Evolutionary conservation across 1,140 invertebrate species (phyloP), one percentile per base, ranked within the genome.

Genomic region (Carcinoscorpius rotundicauda): DNA sequence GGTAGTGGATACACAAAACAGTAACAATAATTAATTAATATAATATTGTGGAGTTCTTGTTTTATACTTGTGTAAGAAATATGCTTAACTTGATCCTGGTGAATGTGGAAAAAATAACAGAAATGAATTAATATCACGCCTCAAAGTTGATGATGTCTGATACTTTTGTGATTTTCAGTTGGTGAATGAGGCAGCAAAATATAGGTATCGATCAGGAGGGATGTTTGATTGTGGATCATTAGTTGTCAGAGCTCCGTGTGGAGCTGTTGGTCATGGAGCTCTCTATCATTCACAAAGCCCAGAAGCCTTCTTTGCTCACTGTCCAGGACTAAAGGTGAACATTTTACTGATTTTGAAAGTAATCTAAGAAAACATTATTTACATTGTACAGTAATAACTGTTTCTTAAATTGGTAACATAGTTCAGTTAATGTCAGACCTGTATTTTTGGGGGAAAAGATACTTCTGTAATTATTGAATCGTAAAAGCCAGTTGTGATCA

Each of bases 201-300:
- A 84, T 69, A 81, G 97, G 29, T 99, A 98, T 76, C 81, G 97
- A 63, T 94, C 91, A 70, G 97, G 95, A 4, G 88, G 87, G 60
- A 76, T 85, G 70, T 99, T 89, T 74, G 82, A 93, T 69, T 97
- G 93, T 77, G 97, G 97, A 3, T 87, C 83, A 64, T 79, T 99
- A 59, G 99, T 96, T 0, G 83, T 99, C 52, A 82, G 97, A 60
- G 81, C 93, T 8, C 96, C 97, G 0, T 89, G 78, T 73, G 82
- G 82, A 10, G 83, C 83, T 52, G 84, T 86, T n/a, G 85, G 85
- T 4, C 96, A 99, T 79, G 97, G 97, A 0, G 94, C 86, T 0
- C 79, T 98, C 1, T 99, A 99, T 78, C 97, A 99, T 81, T 99
- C 96, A 0, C 97, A 99, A 80, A 94, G 89, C 76, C 93, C 94